These are phyloP conservation scores for Diplosoma virens DNA, from an alignment of 23 tunicate genomes.

Conservation along the genomic window DNA sequence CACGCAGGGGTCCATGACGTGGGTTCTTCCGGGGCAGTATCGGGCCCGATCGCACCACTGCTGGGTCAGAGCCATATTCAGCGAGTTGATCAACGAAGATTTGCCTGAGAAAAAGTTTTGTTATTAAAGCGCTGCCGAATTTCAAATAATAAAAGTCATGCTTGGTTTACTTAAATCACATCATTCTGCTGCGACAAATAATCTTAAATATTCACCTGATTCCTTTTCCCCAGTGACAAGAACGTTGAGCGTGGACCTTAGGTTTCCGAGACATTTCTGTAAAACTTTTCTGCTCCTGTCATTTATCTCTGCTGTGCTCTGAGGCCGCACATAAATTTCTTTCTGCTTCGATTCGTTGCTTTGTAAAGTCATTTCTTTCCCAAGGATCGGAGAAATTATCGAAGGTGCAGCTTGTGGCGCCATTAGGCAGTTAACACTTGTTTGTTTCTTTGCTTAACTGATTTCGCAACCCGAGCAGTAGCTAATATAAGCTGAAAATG, in stretches of 20 bases:
- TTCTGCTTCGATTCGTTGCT: not conserved
- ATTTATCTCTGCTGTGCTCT: conserved; percentile 18
- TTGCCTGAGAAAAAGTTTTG: conserved; percentile 60
- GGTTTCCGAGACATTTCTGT: conserved; percentile 64
- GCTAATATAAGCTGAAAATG: no score
- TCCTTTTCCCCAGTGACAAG: conserved; percentile 73
- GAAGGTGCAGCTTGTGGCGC: conserved; percentile 4
- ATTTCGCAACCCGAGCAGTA: no score
- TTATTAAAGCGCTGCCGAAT: not conserved
- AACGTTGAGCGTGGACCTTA: conserved; percentile 79
- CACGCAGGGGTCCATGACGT: conserved; percentile 88
- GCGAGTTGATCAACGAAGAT: conserved; percentile 91
- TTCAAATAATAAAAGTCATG: not conserved
- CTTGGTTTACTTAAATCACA: not conserved
- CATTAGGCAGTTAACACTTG: not conserved
- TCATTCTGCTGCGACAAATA: no score
- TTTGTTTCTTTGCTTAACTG: no score
- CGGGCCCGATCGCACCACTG: conserved; percentile 92
- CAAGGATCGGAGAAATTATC: no score
- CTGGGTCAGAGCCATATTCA: conserved; percentile 94
- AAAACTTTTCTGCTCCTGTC: conserved; percentile 73
- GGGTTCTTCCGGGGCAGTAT: conserved; percentile 94
- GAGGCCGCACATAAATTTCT: not conserved
- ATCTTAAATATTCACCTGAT: conserved; percentile 62
- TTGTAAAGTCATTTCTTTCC: not conserved